Conservation (phyloP, 37 sponge, comb jelly and placozoan species). For the Petrosia ficiformis region DNA sequence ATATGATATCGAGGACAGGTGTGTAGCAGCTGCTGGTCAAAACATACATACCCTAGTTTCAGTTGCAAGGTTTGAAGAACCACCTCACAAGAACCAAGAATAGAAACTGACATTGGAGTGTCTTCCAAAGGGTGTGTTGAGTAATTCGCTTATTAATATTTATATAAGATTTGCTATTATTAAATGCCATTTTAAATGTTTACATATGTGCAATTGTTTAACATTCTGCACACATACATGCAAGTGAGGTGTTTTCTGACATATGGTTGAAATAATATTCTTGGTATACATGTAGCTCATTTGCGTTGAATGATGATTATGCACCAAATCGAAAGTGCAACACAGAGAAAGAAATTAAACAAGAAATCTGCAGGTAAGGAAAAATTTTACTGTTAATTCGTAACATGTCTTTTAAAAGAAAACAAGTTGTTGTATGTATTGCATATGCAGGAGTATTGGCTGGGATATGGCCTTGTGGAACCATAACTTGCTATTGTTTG, state of each 20-base stretch:
- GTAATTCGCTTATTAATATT: too few species aligned
- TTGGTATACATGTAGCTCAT: too few species aligned
- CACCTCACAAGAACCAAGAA: background rate
- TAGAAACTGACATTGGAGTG: background rate
- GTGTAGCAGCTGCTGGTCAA: conserved; percentile 5
- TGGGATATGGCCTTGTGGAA: conserved; percentile 50
- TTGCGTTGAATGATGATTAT: too few species aligned
- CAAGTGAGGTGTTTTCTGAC: too few species aligned
- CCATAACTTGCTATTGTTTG: conserved; percentile 25
- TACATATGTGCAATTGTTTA: too few species aligned
- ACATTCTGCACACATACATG: too few species aligned
- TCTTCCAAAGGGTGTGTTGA: background rate
- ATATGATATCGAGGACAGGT: background rate
- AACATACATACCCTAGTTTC: conserved; percentile 18
- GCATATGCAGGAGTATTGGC: conserved; percentile 25
- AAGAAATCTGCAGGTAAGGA: conserved; percentile 28
- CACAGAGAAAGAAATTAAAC: conserved; percentile 41
- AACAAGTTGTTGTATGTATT: background rate
- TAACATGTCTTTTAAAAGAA: too few species aligned
- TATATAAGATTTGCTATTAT: too few species aligned
- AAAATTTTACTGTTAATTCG: too few species aligned
- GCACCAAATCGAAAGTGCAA: conserved; percentile 43
- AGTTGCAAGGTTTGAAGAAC: background rate
- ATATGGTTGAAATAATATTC: too few species aligned
- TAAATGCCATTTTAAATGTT: too few species aligned